Evolutionary conservation across 1,140 invertebrate species (phyloP).

Genomic region (Drosophila melanica): DNA sequence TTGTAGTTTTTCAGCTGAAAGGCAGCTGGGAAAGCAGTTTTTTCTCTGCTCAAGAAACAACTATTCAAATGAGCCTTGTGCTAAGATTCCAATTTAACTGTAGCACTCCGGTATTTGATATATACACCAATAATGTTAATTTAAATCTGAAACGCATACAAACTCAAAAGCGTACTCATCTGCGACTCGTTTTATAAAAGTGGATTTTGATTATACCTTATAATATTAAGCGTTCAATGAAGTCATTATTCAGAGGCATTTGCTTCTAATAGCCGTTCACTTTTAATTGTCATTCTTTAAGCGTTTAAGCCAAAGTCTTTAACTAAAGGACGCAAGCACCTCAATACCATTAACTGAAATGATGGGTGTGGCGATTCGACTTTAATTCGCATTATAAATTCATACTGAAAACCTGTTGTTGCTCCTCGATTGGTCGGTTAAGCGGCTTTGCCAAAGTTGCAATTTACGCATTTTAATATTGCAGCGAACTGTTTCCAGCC

Average conservation of each 20-base stretch:
- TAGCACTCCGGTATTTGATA: too few species aligned
- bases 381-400: conserved; percentile 52
- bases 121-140: too few species aligned
- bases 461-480: conserved; percentile 66
- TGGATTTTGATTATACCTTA: too few species aligned
- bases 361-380: neutral
- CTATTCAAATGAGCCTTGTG: too few species aligned
- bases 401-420: conserved; percentile 68
- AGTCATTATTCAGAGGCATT: conserved; percentile 20
- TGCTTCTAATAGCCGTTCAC: neutral
- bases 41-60: too few species aligned
- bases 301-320: conserved; percentile 16
- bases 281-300: conserved; percentile 27
- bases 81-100: too few species aligned
- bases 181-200: too few species aligned
- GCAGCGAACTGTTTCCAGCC: conserved; percentile 37
- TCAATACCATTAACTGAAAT: conserved; percentile 1
- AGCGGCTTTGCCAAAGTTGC: conserved; percentile 70
- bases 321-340: conserved; percentile 15
- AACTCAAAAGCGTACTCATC: too few species aligned
- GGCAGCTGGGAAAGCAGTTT: neutral
- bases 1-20: conserved; percentile 5
- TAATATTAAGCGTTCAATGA: conserved; percentile 3
- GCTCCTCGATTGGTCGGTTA: conserved; percentile 30
- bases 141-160: too few species aligned